Percentiles rank a stretch among this genome's conserved stretches.
Conservation (phyloP, 2,113 vertebrate species). For the Caracal caracal region DNA sequence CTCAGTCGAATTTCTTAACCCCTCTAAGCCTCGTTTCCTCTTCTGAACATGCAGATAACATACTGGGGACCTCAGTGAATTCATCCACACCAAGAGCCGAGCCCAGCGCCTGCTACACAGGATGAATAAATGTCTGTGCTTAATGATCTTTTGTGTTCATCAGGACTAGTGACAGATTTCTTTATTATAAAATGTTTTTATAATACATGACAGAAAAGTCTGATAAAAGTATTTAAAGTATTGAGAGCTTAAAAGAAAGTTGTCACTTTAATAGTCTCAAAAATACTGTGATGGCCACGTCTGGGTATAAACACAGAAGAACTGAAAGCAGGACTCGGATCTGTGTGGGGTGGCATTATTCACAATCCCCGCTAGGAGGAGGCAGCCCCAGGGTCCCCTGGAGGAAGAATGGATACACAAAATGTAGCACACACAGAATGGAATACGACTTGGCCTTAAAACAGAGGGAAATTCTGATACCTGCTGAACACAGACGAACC, state of each 20-base stretch:
- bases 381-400: not conserved
- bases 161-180: not conserved
- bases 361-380: not conserved
- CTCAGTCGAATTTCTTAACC: not conserved
- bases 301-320: not conserved
- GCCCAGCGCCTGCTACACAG: not conserved
- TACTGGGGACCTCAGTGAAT: not conserved
- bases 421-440: not conserved
- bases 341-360: not conserved
- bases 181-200: not conserved
- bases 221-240: not conserved
- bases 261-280: not conserved
- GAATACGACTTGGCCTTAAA: not conserved
- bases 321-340: not conserved
- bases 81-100: not conserved
- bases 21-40: not conserved
- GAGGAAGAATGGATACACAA: not conserved
- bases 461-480: not conserved
- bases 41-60: not conserved
- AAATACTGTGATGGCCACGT: not conserved
- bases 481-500: not conserved
- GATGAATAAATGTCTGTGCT: not conserved
- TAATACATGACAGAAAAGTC: not conserved
- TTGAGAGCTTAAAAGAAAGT: not conserved
- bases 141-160: not conserved